Evolutionary conservation across 2,888 invertebrate species (phyloP), one percentile per base, ranked within the genome.

Genomic region (Eurois occulta): DNA sequence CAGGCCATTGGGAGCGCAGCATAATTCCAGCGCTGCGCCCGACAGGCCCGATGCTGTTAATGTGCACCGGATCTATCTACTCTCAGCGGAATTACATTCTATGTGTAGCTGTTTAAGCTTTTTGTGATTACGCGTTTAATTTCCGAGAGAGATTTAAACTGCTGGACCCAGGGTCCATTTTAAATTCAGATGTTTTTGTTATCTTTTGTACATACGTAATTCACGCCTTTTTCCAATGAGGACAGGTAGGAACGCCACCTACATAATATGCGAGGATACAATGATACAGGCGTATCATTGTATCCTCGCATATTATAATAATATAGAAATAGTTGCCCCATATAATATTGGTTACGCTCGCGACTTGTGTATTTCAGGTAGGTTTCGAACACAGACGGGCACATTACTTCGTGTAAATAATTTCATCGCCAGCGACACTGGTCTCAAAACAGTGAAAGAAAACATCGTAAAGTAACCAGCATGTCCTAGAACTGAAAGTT

Each of bases 101-200:
- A 43, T 55, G 60, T 60, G 68, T n/a, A 16, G 32, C 43, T 60
- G 55, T 66, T 69, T 32, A 65, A 74, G 83, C 48, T 52, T 66
- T 83, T 84, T 78, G 43, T 77, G 55, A 55, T 46, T 41, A 64
- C 38, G 28, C 43, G 43, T 79, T 82, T 60, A 52, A 67, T 76
- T 82, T 82, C n/a, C 18, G 48, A 48, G 13, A 8, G 35, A 48
- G 80, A 65, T 65, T 41, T 35, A 48, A 80, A n/a, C 21, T 48
- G 48, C 11, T 72, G n/a, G 18, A n/a, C 16, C 21, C 11, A n/a
- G 16, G 32, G 72, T 13, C 41, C 4, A 48, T 72, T 71, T 72
- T 16, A 62, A 72, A 72, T 60, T 41, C 13, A 48, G 8, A 13
- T 28, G 24, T 0, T 38, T 18, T 58, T 32, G n/a, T 8, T 11